Evolutionary conservation across 2,797 vertebrate species (phyloP).

Genomic region (Hipposideros larvatus): DNA sequence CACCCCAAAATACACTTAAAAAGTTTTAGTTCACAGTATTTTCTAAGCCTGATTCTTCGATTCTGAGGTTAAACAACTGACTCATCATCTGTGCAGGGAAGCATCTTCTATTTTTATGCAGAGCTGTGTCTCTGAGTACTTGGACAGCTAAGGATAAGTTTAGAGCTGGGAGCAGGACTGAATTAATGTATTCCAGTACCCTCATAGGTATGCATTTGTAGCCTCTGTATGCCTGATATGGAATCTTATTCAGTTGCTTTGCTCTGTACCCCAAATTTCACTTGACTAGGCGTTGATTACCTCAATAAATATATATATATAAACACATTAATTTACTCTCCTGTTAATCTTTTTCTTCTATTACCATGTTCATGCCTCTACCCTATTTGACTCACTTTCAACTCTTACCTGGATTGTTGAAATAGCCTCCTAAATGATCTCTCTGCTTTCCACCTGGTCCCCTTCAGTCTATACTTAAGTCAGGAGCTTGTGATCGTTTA

Average conservation of each 20-base stretch:
- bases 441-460: background rate
- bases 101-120: background rate
- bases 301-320: background rate
- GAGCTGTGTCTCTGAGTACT: background rate
- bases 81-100: background rate
- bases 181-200: background rate
- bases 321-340: constrained; percentile 16
- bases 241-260: background rate
- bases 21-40: constrained; percentile 36
- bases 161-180: background rate
- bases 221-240: background rate
- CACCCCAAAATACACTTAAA: background rate
- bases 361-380: background rate
- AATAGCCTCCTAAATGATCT: background rate
- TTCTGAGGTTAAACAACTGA: constrained; percentile 21
- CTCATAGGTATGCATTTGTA: background rate
- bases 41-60: constrained; percentile 22
- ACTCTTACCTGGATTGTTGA: background rate
- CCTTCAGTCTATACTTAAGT: background rate
- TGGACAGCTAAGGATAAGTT: background rate
- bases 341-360: constrained; percentile 21
- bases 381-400: constrained; percentile 16
- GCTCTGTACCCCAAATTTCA: background rate
- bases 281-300: background rate
- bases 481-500: constrained; percentile 37